These are phyloP conservation scores for Leptogaster cylindrica DNA, from an alignment of 2,888 invertebrate genomes.

Conservation along the genomic window DNA sequence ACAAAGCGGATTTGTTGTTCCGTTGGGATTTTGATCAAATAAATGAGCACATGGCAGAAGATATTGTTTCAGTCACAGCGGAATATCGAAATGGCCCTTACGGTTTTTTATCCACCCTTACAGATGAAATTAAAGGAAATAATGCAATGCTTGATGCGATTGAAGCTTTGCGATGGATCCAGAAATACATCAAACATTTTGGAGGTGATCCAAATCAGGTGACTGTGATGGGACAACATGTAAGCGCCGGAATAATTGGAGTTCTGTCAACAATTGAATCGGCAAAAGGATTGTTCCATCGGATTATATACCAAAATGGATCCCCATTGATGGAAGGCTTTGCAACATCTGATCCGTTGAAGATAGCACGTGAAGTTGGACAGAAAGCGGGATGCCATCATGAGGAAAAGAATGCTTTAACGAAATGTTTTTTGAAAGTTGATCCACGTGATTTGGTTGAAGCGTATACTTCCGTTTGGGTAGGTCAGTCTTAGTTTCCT, in stretches of 20 bases:
- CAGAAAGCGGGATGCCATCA: background rate
- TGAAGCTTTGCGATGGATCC: constrained; percentile 60
- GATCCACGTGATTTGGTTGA: constrained; percentile 41
- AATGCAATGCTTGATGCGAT: constrained; percentile 61
- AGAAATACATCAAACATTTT: constrained; percentile 58
- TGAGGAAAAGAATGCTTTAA: background rate
- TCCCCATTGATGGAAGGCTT: constrained; percentile 60
- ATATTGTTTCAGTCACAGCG: constrained; percentile 57
- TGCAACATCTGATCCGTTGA: constrained; percentile 54
- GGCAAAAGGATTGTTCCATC: constrained; percentile 58
- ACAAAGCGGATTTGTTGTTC: too few species aligned
- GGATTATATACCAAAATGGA: constrained; percentile 62
- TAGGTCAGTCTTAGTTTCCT: background rate
- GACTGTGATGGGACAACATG: constrained; percentile 62
- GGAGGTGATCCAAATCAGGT: constrained; percentile 60
- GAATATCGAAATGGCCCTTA: constrained; percentile 59
- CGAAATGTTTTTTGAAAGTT: too few species aligned
- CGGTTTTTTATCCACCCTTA: constrained; percentile 62
- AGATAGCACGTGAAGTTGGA: constrained; percentile 46
- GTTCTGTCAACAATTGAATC: constrained; percentile 56
- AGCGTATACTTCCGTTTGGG: constrained; percentile 45
- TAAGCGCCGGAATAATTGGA: constrained; percentile 60
- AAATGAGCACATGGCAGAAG: too few species aligned
- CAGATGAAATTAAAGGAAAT: constrained; percentile 61
- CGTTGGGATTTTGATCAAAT: too few species aligned